These are phyloP conservation scores for Lepidochrysops patricia DNA, from an alignment of 2,888 invertebrate species.

Conservation along the genomic window DNA sequence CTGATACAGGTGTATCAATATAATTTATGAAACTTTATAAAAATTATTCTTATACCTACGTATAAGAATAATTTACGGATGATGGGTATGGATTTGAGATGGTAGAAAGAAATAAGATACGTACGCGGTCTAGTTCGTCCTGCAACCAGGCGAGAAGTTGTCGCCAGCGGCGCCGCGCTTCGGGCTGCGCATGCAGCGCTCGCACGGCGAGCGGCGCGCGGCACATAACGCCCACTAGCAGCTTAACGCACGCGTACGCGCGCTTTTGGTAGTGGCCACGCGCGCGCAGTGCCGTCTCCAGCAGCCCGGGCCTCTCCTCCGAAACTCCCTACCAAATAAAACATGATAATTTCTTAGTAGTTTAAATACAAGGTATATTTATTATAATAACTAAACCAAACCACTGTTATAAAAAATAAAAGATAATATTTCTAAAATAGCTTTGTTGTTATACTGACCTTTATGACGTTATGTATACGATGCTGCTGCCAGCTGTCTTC, in stretches of 20 bases:
- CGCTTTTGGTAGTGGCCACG: constrained; percentile 97
- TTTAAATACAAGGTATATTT: too few species aligned
- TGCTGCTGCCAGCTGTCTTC: constrained; percentile 98
- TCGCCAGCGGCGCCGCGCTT: constrained; percentile 90
- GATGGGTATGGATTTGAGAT: too few species aligned
- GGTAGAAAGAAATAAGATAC: background rate
- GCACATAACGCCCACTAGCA: constrained; percentile 91
- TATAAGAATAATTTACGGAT: too few species aligned
- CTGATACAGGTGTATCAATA: too few species aligned
- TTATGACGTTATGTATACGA: constrained; percentile 93
- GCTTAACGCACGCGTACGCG: constrained; percentile 97
- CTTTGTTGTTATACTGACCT: too few species aligned
- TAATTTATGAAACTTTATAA: too few species aligned
- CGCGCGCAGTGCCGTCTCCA: constrained; percentile 93
- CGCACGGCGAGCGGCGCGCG: constrained; percentile 87
- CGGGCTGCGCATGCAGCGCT: constrained; percentile 84
- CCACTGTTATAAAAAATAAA: too few species aligned
- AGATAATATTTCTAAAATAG: too few species aligned
- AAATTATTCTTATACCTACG: too few species aligned
- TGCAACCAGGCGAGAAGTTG: constrained; percentile 95
- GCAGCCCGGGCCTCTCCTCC: constrained; percentile 87
- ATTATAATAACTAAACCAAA: too few species aligned
- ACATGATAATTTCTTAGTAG: too few species aligned
- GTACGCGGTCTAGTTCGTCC: constrained; percentile 90
- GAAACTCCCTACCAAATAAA: constrained; percentile 63